These are phyloP conservation scores for Drosophila rufa DNA, from an alignment of 1,140 invertebrate genomes.

Conservation along the genomic window DNA sequence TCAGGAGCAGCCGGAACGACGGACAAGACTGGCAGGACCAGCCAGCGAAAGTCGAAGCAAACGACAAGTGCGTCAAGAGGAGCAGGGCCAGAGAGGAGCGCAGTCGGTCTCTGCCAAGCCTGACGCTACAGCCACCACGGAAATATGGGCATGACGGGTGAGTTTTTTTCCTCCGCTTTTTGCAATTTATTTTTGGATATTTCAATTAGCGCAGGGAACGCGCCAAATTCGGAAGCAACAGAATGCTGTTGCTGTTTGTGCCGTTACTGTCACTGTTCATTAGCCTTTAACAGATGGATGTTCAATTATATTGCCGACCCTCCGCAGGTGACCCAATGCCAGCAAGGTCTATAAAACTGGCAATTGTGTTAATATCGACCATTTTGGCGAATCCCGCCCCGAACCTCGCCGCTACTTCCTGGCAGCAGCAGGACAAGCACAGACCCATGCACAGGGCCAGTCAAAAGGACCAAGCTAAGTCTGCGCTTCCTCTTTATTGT, in stretches of 20 bases:
- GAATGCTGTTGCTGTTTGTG: constrained; percentile 2
- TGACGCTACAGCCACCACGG: not conserved
- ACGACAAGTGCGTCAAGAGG: not conserved
- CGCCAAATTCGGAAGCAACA: constrained; percentile 1
- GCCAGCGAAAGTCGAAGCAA: not conserved
- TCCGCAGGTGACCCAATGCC: constrained; percentile 7
- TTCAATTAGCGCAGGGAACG: constrained; percentile 16
- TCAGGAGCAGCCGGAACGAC: constrained; percentile 8
- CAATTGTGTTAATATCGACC: constrained; percentile 25
- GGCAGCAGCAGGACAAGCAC: constrained; percentile 4
- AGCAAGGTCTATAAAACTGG: constrained; percentile 4
- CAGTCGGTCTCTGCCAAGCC: constrained; percentile 25
- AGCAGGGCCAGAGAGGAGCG: not conserved
- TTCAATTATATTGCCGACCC: constrained; percentile 14
- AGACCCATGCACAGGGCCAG: not conserved
- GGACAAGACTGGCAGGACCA: not conserved
- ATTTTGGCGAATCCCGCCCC: not conserved
- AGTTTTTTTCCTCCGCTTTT: constrained; percentile 7
- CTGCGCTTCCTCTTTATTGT: constrained; percentile 27
- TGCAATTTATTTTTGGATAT: constrained; percentile 24
- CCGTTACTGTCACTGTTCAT: constrained; percentile 16
- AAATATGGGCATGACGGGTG: constrained; percentile 14
- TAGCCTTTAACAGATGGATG: constrained; percentile 22
- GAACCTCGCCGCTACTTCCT: not conserved
- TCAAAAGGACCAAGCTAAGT: constrained; percentile 8